Base-by-base conservation (phyloP, 2,888 invertebrate genomes). In the Sphinx pinastri region DNA sequence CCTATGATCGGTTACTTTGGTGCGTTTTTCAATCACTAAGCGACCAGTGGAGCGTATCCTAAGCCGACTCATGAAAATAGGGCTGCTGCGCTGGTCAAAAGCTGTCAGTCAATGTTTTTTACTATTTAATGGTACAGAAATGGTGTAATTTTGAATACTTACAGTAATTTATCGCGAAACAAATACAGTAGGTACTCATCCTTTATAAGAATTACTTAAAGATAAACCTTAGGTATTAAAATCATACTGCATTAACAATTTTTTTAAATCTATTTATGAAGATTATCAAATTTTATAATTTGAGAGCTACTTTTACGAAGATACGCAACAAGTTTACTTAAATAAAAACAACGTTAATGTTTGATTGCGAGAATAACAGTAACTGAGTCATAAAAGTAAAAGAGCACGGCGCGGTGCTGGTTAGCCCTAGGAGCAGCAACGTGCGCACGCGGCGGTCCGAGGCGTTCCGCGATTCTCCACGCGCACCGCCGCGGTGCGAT, bases 401-500 rank as follows among this genome's bases (percentile, higher is more conserved):
- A 13, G 49, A 19, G 12, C 47, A 12, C 47, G 13, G 38, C 38
- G 8, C 38, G 2, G 25, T 25, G 25, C 25, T 25, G 49, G 49
- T 63, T 71, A 76, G 71, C 83, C 82, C 83, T 81, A 74, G 63
- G 70, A 70, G 68, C 71, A 77, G 72, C 71, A 79, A 79, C 77
- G 81, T 82, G 84, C 83, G 79, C 82, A 78, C 77, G 67, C 51
- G 81, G 83, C 90, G 89, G 77, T 89, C 90, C 91, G 84, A 88
- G 85, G 92, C 93, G 93, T 93, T 90, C 89, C 82, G 73, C 91
- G 86, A 94, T 94, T 94, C 91, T 88, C 88, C 91, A 94, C 92
- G 93, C 89, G 85, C 84, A 82, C 80, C 80, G 76, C 75, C 77
- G 82, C 84, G 85, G 85, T 86, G 85, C 85, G 86, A 86, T 87